These are phyloP conservation scores for Mandrillus leucophaeus DNA, from an alignment of 2,113 vertebrate species.

Conservation along the genomic window DNA sequence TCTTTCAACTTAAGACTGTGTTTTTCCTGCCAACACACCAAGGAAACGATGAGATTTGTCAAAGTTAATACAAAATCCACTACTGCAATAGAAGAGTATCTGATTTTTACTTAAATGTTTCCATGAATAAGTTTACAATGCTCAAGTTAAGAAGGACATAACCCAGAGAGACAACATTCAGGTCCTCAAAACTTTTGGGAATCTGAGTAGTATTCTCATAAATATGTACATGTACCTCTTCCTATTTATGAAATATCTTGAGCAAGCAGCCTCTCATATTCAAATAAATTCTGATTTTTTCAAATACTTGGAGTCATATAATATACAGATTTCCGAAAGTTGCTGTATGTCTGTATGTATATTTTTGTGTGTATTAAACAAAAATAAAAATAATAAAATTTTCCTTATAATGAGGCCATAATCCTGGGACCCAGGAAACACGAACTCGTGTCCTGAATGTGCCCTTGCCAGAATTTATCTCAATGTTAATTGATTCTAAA, in stretches of 20 bases:
- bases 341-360: background rate
- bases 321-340: background rate
- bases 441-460: background rate
- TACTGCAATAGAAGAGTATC: background rate
- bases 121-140: background rate
- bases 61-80: background rate
- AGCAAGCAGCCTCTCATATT: background rate
- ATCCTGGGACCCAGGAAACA: background rate
- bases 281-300: background rate
- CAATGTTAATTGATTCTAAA: background rate
- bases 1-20: background rate
- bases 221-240: background rate
- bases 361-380: background rate
- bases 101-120: conserved; percentile 10
- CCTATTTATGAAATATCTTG: background rate
- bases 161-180: background rate
- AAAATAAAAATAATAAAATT: background rate
- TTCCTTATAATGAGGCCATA: background rate
- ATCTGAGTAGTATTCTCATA: background rate
- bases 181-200: background rate
- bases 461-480: background rate
- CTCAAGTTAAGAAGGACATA: background rate
- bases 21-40: background rate
- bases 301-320: background rate
- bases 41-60: background rate